Evolutionary conservation across 2,888 invertebrate species (phyloP).

Genomic region (Drosophila dives): DNA sequence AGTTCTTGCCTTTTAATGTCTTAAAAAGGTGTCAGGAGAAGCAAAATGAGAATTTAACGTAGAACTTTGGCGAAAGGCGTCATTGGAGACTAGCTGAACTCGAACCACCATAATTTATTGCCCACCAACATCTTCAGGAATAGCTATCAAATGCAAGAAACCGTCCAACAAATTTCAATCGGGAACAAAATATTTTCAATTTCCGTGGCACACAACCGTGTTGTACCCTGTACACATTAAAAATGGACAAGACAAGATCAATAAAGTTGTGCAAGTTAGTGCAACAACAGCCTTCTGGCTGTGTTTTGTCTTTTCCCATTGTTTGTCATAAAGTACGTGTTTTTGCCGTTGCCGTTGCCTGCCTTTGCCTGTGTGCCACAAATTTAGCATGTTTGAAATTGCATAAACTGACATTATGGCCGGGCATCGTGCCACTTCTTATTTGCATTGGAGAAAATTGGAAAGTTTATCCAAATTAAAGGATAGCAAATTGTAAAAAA

Average conservation of each 20-base stretch:
- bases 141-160: conserved; percentile 25
- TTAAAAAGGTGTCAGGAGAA: conserved; percentile 19
- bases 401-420: conserved; percentile 9
- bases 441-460: neutral
- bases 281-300: conserved; percentile 2
- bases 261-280: neutral
- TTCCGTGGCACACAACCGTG: conserved; percentile 49
- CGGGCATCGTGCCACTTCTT: neutral
- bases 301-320: neutral
- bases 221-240: conserved; percentile 3
- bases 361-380: neutral
- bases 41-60: conserved; percentile 18
- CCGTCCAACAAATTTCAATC: conserved; percentile 52
- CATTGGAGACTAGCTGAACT: conserved; percentile 16
- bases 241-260: neutral
- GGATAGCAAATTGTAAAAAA: conserved; percentile 2
- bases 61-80: neutral
- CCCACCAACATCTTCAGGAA: conserved; percentile 9
- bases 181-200: conserved; percentile 64
- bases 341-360: neutral
- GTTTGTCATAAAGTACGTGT: conserved; percentile 1
- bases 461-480: conserved; percentile 5
- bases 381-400: conserved; percentile 3
- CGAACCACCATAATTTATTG: conserved; percentile 5
- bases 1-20: conserved; percentile 36